A percentile compares a stretch with the other conserved stretches of the same genome.
These are phyloP conservation scores for Tetragonula carbonaria DNA, from an alignment of 2,888 invertebrate species.

Conservation along the genomic window DNA sequence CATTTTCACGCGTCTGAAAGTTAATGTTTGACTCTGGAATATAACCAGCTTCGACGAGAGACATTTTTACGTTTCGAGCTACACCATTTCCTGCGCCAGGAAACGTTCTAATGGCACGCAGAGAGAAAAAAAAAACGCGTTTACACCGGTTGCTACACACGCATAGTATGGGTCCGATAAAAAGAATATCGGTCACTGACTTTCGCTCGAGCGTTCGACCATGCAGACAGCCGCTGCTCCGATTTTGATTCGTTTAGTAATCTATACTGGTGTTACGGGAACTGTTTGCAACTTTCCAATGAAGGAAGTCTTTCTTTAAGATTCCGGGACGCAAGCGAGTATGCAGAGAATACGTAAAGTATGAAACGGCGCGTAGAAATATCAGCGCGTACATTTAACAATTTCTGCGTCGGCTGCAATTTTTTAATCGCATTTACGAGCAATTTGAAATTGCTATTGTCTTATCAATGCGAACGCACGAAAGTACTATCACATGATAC, in stretches of 20 bases:
- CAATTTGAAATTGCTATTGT: too few species aligned
- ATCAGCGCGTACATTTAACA: too few species aligned
- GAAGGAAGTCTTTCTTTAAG: too few species aligned
- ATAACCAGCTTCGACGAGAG: neutral
- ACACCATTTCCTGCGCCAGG: constrained; percentile 41
- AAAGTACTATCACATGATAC: too few species aligned
- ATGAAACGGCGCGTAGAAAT: too few species aligned
- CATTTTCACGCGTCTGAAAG: constrained; percentile 13
- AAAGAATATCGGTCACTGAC: constrained; percentile 69
- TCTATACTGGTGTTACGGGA: neutral
- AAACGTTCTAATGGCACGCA: constrained; percentile 37
- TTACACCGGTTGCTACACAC: neutral
- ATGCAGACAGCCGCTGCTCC: neutral
- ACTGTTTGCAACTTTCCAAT: too few species aligned
- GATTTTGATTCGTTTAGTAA: constrained; percentile 17
- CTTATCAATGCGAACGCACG: too few species aligned
- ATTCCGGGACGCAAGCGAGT: too few species aligned
- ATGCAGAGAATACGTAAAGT: too few species aligned
- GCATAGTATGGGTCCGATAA: constrained; percentile 42
- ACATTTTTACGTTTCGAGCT: constrained; percentile 29
- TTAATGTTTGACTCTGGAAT: neutral
- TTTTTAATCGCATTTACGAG: too few species aligned
- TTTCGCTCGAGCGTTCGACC: constrained; percentile 61
- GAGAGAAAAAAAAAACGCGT: constrained; percentile 13
- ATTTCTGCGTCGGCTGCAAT: too few species aligned